Evolutionary conservation across 2,888 invertebrate genomes (phyloP).

Genomic region (Heliothis peltigera): DNA sequence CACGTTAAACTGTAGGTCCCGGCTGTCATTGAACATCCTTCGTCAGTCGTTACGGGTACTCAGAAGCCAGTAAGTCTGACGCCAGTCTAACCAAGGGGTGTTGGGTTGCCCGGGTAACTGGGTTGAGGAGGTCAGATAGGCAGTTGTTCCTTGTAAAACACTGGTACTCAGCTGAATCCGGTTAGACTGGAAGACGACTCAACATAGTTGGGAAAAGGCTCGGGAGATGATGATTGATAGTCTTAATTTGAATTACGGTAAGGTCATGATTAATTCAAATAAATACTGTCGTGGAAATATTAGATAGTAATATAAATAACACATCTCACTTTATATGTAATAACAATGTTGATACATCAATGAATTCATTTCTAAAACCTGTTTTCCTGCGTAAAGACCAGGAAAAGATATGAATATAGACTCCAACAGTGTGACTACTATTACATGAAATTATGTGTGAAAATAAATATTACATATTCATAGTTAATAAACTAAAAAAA

Average conservation of each 20-base stretch:
- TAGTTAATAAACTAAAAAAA: constrained; percentile 9
- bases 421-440: constrained; percentile 18
- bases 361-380: constrained; percentile 6
- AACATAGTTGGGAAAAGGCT: no score
- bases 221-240: no score
- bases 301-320: not conserved
- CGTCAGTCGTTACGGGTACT: no score
- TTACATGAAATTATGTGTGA: constrained; percentile 32
- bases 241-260: not conserved
- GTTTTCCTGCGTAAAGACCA: constrained; percentile 8
- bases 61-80: no score
- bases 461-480: constrained; percentile 40
- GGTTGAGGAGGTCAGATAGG: no score
- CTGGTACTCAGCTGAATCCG: no score
- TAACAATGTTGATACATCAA: constrained; percentile 17
- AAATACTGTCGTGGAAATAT: not conserved
- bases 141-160: no score
- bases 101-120: no score
- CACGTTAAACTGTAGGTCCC: no score
- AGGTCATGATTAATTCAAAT: not conserved
- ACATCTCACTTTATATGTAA: constrained; percentile 4
- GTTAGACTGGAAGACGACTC: no score
- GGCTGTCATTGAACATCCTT: no score
- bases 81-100: no score
- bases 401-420: constrained; percentile 13